A percentile compares a stretch with the other conserved stretches of the same genome.
phyloP scores from a whole-genome alignment of 2,113 vertebrate genomes.

The Cynocephalus volans region DNA sequence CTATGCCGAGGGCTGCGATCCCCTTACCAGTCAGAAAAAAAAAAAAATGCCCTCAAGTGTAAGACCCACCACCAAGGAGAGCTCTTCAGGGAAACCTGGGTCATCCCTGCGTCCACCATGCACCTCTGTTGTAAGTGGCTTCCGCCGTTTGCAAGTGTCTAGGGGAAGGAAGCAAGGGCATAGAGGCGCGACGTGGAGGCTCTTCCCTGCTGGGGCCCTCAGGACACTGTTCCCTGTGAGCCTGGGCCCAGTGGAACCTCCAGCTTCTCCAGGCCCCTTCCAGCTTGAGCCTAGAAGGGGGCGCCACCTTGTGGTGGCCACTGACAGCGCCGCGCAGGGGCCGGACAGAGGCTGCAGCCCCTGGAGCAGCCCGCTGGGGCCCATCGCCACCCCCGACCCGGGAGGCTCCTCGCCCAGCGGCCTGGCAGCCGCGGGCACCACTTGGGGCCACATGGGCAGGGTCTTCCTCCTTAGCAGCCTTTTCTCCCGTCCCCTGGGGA shows the following conservation, averaged over 20 bases:
- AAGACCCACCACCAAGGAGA: not conserved
- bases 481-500: not conserved
- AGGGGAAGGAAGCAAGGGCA: accelerated
- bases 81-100: not conserved
- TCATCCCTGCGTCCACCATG: accelerated
- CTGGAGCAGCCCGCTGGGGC: accelerated
- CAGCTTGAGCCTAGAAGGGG: no score
- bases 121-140: accelerated
- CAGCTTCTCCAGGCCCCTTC: not conserved
- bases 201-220: not conserved
- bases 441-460: not conserved
- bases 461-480: not conserved
- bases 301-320: constrained; percentile 19
- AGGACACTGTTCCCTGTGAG: not conserved
- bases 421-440: accelerated
- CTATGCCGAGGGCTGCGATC: no score
- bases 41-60: not conserved
- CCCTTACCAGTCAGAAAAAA: no score
- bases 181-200: not conserved
- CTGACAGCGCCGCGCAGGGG: not conserved
- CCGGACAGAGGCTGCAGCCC: accelerated
- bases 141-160: no score
- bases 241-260: not conserved
- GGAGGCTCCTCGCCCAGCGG: no score
- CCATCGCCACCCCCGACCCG: accelerated